A percentile compares a stretch with the other conserved stretches of the same genome.
phyloP scores from a whole-genome alignment of 1,140 invertebrate genomes.

The Hylyphantes graminicola region DNA sequence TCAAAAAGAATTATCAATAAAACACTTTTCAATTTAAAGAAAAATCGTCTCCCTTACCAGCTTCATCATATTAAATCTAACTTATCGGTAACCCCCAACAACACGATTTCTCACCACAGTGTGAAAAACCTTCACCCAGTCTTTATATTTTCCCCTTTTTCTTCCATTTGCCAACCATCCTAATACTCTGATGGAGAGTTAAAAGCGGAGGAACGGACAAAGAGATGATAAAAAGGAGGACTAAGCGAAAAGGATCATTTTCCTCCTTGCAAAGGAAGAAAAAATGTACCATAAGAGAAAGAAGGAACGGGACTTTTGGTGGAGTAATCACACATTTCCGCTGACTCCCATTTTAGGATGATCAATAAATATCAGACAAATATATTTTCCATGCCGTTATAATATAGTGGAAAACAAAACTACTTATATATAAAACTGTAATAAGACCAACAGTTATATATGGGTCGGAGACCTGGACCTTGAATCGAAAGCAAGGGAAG shows the following conservation, averaged over 20 bases:
- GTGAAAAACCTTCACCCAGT: background rate
- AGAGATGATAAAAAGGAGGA: conserved; percentile 17
- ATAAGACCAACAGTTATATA: no score
- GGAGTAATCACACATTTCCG: conserved; percentile 51
- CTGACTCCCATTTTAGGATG: conserved; percentile 16
- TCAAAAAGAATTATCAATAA: no score
- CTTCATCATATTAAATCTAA: no score
- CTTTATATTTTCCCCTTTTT: background rate
- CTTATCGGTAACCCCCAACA: no score
- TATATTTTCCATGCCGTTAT: conserved; percentile 7
- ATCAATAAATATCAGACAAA: conserved; percentile 33
- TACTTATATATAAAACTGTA: no score
- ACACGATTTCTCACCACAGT: no score
- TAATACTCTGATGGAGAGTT: conserved; percentile 48
- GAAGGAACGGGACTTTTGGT: conserved; percentile 28
- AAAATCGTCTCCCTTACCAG: no score
- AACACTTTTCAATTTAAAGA: no score
- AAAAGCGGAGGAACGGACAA: conserved; percentile 13
- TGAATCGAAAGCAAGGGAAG: no score
- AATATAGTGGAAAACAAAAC: no score
- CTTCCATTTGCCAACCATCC: conserved; percentile 13
- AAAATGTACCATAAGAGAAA: background rate
- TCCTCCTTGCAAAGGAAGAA: conserved; percentile 15
- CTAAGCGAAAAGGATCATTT: conserved; percentile 34
- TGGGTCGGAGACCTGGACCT: no score